phyloP scores from a whole-genome alignment of 2,113 vertebrate genomes.

The Sinocyclocheilus grahami region DNA sequence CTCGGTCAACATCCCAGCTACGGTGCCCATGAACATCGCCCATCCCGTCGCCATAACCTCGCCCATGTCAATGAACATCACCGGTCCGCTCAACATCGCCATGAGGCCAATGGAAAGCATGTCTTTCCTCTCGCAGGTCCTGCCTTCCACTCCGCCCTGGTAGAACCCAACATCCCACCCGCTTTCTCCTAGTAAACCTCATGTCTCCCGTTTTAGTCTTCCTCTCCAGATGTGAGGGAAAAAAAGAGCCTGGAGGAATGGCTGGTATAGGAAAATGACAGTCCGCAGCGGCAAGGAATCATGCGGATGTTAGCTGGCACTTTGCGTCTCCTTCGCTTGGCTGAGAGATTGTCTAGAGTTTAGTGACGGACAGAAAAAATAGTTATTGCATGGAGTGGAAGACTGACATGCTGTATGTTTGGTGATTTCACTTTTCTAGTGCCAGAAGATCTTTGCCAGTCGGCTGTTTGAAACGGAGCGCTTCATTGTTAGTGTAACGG shows the following conservation, averaged over 20 bases:
- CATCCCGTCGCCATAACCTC: constrained; percentile 88
- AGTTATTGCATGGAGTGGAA: constrained; percentile 56
- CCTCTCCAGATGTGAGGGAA: constrained; percentile 43
- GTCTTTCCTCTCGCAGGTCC: constrained; percentile 96
- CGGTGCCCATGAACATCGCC: constrained; percentile 87
- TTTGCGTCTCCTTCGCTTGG: constrained; percentile 30
- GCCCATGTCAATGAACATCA: constrained; percentile 89
- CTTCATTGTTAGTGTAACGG: constrained; percentile 57
- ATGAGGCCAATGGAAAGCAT: constrained; percentile 96
- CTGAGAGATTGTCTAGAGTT: constrained; percentile 41
- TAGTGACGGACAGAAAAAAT: constrained; percentile 40
- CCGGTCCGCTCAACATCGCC: constrained; percentile 87
- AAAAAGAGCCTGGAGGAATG: constrained; percentile 25
- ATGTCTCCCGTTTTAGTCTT: constrained; percentile 45
- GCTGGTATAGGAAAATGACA: constrained; percentile 31
- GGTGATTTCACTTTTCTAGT: constrained; percentile 51
- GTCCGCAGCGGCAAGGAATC: constrained; percentile 26
- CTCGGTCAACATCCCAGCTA: constrained; percentile 84
- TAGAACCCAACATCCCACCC: constrained; percentile 70
- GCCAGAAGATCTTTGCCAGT: constrained; percentile 51
- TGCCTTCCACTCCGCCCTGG: constrained; percentile 96
- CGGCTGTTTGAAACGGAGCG: constrained; percentile 40
- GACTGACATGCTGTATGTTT: constrained; percentile 54
- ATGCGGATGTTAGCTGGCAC: constrained; percentile 34
- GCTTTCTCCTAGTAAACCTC: constrained; percentile 38